Base-by-base conservation (phyloP, 1,140 invertebrate species). In the Plutomurus gul region DNA sequence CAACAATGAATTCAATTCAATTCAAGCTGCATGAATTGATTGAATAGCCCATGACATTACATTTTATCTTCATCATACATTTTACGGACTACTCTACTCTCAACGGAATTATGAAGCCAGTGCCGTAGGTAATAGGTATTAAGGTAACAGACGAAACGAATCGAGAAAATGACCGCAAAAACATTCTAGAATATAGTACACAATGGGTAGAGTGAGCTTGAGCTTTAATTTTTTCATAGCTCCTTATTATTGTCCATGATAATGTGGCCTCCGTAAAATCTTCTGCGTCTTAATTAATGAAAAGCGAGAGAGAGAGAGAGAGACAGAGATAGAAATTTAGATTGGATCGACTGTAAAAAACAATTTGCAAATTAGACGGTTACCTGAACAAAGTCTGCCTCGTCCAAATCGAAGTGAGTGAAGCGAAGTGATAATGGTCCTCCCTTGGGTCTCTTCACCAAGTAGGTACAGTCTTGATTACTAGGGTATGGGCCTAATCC, bases 381-480 rank as follows among this genome's bases (percentile, higher is more conserved):
- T 86, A 90, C 90, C 90, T 95, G 93, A 7, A 97, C 93, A 81
- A 91, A 91, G 85, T 98, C 96, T 51, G 94, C 93, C 84, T 91
- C 90, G 84, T 96, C 93, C 51, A 98, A 92, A 80, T 92, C 90
- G 84, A 97, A 96, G 76, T 92, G 90, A 81, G 93, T 90, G 83
- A 97, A 96, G 86, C 93, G 94, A 4, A 98, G 86, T 0, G 95
- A 96, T 2, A 98, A 86, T 0, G 95, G 93, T 16, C 94, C 92
- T 43, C 92, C 91, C 25, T 91, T 90, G 0, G 93, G 94, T 85
- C 95, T 94, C 81, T 91, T 92, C n/a, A 97, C 91, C 85, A 92
- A 92, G 83, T 95, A 96, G 49, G 93, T 89, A 85, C 95, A 97
- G 85, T 96, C 94, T 85, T 96, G 95, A 86, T 97, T 97, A 84